phyloP scores from a whole-genome alignment of 2,888 invertebrate genomes.

The Drosophila heteroneura region DNA sequence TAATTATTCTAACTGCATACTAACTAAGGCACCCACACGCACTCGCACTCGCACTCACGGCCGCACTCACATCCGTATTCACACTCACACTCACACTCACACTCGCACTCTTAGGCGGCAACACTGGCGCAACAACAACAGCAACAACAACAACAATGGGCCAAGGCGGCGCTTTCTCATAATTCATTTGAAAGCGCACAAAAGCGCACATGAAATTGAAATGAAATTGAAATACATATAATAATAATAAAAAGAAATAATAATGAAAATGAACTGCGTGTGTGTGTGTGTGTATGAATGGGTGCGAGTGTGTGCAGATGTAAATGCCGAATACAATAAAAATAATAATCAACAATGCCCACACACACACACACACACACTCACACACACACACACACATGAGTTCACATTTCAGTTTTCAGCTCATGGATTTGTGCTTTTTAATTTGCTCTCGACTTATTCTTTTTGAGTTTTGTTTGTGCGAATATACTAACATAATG shows the following conservation, averaged over 20 bases:
- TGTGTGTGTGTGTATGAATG: conserved; percentile 9
- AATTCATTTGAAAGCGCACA: conserved; percentile 78
- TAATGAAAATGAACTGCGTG: conserved; percentile 63
- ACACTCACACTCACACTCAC: conserved; percentile 13
- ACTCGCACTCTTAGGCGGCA: conserved; percentile 16
- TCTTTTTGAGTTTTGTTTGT: conserved; percentile 32
- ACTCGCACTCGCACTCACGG: conserved; percentile 1
- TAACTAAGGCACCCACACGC: conserved; percentile 39
- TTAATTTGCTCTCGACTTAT: conserved; percentile 61
- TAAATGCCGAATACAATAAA: conserved; percentile 74
- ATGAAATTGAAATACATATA: conserved; percentile 71
- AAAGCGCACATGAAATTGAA: conserved; percentile 71
- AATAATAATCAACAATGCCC: conserved; percentile 75
- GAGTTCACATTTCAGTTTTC: conserved; percentile 48
- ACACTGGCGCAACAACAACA: conserved; percentile 3
- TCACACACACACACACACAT: conserved; percentile 26
- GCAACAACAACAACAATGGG: conserved; percentile 56
- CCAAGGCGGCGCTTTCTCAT: conserved; percentile 73
- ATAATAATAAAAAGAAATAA: conserved; percentile 64
- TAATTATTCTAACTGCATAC: conserved; percentile 75
- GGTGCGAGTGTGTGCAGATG: conserved; percentile 48
- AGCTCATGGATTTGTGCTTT: conserved; percentile 50
- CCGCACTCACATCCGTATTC: not conserved
- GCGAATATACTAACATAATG: conserved; percentile 28
- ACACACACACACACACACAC: conserved; percentile 40